Percentiles rank a stretch among this genome's conserved stretches.
Evolutionary conservation across 1,140 invertebrate genomes (phyloP).

Genomic region (Augochlora pura): DNA sequence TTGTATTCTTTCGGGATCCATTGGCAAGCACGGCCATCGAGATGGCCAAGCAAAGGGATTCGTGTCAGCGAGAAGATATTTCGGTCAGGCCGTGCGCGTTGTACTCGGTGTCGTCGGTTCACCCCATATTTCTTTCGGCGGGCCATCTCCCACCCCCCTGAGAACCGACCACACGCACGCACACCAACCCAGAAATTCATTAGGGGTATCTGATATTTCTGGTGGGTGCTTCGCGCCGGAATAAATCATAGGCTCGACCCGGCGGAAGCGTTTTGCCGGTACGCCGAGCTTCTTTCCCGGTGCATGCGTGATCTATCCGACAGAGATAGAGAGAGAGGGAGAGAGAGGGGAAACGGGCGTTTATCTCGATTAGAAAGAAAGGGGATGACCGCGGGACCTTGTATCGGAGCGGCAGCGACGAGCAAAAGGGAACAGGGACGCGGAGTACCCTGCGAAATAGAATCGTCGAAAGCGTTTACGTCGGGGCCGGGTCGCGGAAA

Average conservation of each 20-base stretch:
- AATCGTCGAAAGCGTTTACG: conserved; percentile 27
- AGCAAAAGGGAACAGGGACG: not conserved
- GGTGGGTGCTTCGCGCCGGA: conserved; percentile 75
- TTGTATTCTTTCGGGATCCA: not conserved
- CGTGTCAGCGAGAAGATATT: conserved; percentile 16
- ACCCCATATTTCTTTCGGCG: conserved; percentile 40
- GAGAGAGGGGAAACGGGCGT: no score
- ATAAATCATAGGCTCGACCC: conserved; percentile 73
- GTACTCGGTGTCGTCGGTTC: conserved; percentile 37
- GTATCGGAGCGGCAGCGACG: not conserved
- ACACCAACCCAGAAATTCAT: conserved; percentile 74
- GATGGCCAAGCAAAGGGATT: conserved; percentile 10
- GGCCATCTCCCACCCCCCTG: not conserved
- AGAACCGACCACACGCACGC: conserved; percentile 42
- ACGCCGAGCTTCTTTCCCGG: conserved; percentile 56
- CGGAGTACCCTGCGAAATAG: not conserved
- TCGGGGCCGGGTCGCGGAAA: conserved; percentile 43
- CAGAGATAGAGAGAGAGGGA: conserved; percentile 23
- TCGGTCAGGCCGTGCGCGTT: conserved; percentile 18
- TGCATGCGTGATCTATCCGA: conserved; percentile 59
- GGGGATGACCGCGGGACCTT: conserved; percentile 15
- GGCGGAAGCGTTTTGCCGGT: conserved; percentile 62
- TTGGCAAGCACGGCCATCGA: conserved; percentile 1
- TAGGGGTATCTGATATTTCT: conserved; percentile 79
- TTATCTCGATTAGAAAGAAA: not conserved